Conservation (phyloP, 64 coral and sea anemone species). For the Orbicella faveolata region DNA sequence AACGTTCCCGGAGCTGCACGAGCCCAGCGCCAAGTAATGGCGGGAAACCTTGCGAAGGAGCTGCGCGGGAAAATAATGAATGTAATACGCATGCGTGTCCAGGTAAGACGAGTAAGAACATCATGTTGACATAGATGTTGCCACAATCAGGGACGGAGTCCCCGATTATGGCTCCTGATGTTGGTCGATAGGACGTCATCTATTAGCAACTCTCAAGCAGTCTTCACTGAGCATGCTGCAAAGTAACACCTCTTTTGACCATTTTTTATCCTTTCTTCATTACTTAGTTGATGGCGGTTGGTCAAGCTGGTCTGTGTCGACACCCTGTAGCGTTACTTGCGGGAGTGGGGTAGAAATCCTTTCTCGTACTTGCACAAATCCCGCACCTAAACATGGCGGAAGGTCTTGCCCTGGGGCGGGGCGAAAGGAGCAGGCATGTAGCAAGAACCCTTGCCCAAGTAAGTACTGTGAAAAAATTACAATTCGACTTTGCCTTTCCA, state of each 20-base stretch:
- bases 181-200: too few relatives aligned
- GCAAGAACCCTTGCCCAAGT: constrained; percentile 17
- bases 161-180: too few relatives aligned
- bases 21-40: background rate
- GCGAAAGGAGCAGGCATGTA: background rate
- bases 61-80: too few relatives aligned
- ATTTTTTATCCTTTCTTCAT: background rate
- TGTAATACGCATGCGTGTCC: too few relatives aligned
- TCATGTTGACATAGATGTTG: too few relatives aligned
- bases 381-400: background rate
- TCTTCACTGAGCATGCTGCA: too few relatives aligned
- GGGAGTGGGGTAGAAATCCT: constrained; percentile 44
- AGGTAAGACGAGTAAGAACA: too few relatives aligned
- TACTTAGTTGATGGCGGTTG: constrained; percentile 46
- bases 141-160: too few relatives aligned
- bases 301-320: constrained; percentile 57
- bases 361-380: constrained; percentile 2
- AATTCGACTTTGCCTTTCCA: too few relatives aligned
- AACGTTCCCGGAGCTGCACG: constrained; percentile 23
- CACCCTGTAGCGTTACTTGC: constrained; percentile 42
- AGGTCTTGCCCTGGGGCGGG: background rate
- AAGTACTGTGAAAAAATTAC: background rate
- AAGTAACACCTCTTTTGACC: background rate
- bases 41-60: background rate
- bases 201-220: too few relatives aligned